These are phyloP conservation scores for Acipenser oxyrinchus DNA, from an alignment of 2,797 vertebrate species.

Conservation along the genomic window DNA sequence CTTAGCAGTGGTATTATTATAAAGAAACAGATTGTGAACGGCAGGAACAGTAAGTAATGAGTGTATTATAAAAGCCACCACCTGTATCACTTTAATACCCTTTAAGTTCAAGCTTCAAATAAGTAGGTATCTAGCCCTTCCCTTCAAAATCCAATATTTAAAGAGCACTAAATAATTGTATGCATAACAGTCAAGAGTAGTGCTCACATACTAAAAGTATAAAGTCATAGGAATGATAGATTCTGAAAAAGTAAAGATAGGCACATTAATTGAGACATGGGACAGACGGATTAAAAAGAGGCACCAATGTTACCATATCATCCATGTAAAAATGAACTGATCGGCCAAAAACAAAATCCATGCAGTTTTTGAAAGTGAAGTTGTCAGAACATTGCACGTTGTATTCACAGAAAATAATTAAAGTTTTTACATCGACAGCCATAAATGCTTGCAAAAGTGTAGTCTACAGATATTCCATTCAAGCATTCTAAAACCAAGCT, in stretches of 20 bases:
- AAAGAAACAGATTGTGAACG: too few relatives aligned
- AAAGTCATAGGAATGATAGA: conserved; percentile 27
- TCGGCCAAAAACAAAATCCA: conserved; percentile 41
- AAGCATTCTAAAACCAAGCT: too few relatives aligned
- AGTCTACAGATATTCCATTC: too few relatives aligned
- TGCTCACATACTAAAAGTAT: conserved; percentile 46
- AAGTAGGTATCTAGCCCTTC: conserved; percentile 40
- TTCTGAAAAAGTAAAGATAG: conserved; percentile 42
- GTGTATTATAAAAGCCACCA: conserved; percentile 12
- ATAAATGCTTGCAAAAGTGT: too few relatives aligned
- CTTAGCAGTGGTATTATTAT: too few relatives aligned
- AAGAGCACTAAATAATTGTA: conserved; percentile 41
- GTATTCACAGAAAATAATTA: too few relatives aligned
- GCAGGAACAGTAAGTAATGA: too few relatives aligned
- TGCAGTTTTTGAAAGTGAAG: conserved; percentile 59
- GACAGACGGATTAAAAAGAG: conserved; percentile 67
- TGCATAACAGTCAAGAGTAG: conserved; percentile 36
- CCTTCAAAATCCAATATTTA: conserved; percentile 56
- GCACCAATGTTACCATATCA: conserved; percentile 66
- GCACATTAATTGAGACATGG: conserved; percentile 49
- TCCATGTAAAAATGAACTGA: conserved; percentile 68
- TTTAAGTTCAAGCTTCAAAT: conserved; percentile 33
- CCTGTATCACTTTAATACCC: conserved; percentile 21
- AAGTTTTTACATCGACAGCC: too few relatives aligned
- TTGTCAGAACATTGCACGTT: conserved; percentile 52